Conservation (phyloP, 1,140 invertebrate genomes). For the Cydia strobilella region DNA sequence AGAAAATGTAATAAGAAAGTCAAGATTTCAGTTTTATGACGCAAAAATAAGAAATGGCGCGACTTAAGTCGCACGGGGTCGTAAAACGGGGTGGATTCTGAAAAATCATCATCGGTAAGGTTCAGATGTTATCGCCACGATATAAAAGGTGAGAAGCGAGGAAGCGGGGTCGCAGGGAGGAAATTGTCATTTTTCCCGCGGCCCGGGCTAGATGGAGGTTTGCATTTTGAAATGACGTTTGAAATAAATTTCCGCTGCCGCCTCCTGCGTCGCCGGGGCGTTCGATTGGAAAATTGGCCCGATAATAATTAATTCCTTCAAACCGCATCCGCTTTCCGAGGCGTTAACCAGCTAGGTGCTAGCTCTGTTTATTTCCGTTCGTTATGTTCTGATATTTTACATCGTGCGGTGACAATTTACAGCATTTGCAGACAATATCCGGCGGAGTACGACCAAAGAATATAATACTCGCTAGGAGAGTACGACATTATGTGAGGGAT, state of each 20-base stretch:
- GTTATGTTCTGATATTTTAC: conserved; percentile 32
- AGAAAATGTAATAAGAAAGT: conserved; percentile 5
- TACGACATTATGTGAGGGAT: background rate
- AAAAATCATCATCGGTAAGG: conserved; percentile 20
- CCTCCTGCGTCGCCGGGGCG: conserved; percentile 50
- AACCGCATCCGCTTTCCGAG: conserved; percentile 54
- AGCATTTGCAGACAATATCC: conserved; percentile 3
- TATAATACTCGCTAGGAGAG: too few species aligned
- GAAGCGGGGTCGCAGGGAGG: conserved; percentile 41
- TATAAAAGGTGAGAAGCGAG: conserved; percentile 32
- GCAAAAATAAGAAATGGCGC: conserved; percentile 18
- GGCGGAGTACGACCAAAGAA: background rate
- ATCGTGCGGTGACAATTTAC: background rate
- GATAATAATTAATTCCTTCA: conserved; percentile 70
- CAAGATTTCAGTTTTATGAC: conserved; percentile 1
- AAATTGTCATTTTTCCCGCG: conserved; percentile 56
- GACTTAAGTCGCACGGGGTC: background rate
- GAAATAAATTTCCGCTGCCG: conserved; percentile 69
- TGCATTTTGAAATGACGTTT: conserved; percentile 70
- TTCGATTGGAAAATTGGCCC: conserved; percentile 74
- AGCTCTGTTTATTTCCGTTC: conserved; percentile 38
- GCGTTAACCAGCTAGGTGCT: conserved; percentile 32
- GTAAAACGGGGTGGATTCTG: conserved; percentile 2
- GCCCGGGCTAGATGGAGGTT: conserved; percentile 40
- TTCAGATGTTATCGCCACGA: conserved; percentile 21